phyloP scores from a whole-genome alignment of 2,888 invertebrate genomes.

The Phasia obesa region DNA sequence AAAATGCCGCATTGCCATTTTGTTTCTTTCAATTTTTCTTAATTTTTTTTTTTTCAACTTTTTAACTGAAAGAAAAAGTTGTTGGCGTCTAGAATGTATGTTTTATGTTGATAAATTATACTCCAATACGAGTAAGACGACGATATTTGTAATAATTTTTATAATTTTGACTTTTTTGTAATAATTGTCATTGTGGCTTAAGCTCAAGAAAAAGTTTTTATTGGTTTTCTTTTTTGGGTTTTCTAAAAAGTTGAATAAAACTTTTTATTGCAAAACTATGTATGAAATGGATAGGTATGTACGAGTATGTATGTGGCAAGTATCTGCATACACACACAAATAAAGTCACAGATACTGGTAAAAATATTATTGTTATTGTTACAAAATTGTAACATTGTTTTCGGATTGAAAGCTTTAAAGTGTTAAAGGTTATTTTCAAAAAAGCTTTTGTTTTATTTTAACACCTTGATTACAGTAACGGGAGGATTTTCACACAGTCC shows the following conservation, averaged over 20 bases:
- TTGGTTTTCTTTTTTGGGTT: constrained; percentile 22
- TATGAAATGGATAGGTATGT: background rate
- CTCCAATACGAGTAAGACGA: constrained; percentile 4
- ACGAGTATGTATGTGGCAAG: no score
- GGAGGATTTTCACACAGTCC: no score
- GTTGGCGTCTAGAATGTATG: constrained; percentile 66
- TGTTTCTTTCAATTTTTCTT: constrained; percentile 39
- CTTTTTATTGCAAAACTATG: constrained; percentile 61
- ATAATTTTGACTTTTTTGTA: constrained; percentile 35
- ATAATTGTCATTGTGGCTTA: constrained; percentile 64
- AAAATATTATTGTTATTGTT: no score
- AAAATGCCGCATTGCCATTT: constrained; percentile 76
- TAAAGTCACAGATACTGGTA: no score
- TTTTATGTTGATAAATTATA: constrained; percentile 62
- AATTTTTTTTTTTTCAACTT: constrained; percentile 20
- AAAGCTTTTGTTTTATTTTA: no score
- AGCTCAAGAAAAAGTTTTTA: constrained; percentile 49
- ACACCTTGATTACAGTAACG: no score
- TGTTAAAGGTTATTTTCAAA: no score
- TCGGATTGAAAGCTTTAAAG: no score
- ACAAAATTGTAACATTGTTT: no score
- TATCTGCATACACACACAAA: no score
- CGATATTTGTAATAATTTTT: constrained; percentile 9
- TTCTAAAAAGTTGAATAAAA: constrained; percentile 43
- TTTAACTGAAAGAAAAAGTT: constrained; percentile 49